Evolutionary conservation across 2,797 vertebrate genomes (phyloP).

Genomic region (Enteromius afrohamiltoni): DNA sequence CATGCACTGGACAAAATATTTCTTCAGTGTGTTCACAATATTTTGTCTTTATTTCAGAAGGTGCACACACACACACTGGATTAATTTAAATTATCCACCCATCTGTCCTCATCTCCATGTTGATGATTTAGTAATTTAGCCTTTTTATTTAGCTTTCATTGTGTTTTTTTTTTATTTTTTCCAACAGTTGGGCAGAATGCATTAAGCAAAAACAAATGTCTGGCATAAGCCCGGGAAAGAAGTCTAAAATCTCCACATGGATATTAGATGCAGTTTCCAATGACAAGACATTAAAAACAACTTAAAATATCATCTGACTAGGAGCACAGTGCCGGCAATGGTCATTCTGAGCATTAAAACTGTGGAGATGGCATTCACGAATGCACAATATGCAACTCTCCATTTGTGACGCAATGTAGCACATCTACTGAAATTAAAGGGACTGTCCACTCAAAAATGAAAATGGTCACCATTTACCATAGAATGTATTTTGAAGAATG

Average conservation of each 20-base stretch:
- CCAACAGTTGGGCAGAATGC: not conserved
- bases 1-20: not conserved
- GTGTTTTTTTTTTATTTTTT: not conserved
- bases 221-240: slow-evolving; percentile 1
- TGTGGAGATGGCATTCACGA: not conserved
- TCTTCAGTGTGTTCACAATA: not conserved
- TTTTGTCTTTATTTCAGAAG: not conserved
- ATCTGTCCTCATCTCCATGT: not conserved
- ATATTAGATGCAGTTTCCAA: not conserved
- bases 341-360: slow-evolving; percentile 8
- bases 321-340: not conserved
- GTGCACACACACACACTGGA: not conserved
- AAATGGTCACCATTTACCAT: not conserved
- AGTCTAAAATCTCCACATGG: not conserved
- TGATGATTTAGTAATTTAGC: not conserved
- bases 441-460: not conserved
- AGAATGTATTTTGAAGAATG: not conserved
- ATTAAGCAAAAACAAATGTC: slow-evolving; percentile 3
- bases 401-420: slow-evolving; percentile 14
- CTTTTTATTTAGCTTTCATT: not conserved
- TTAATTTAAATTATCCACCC: not conserved
- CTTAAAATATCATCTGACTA: not conserved
- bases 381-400: not conserved
- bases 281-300: slow-evolving; percentile 10
- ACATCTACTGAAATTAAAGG: slow-evolving; percentile 21